Evolutionary conservation across 2,797 vertebrate genomes (phyloP), one percentile per base, ranked within the genome.

Genomic region (Pseudochirops corinnae): DNA sequence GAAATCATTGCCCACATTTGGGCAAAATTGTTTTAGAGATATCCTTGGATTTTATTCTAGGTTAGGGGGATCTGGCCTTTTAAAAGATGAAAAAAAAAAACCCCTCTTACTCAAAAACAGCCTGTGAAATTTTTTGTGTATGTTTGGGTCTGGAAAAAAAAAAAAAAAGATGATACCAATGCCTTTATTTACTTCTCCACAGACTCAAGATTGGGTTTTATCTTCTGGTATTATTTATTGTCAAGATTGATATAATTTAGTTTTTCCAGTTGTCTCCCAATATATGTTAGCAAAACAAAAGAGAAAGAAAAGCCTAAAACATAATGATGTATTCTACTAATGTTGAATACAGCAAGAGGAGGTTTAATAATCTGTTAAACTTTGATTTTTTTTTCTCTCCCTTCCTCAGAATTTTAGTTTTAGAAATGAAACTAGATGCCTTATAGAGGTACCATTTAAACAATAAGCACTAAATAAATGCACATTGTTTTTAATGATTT

Each of bases 221-320:
- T 46, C n/a, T 82, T 82, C 7, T 82, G 18, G 21, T 82, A 46
- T 82, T 39, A 39, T 74, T 39, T 21, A 10, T 46, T 82, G 18
- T 82, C 1, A 24, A 82, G 67, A 82, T 24, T 46, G 67, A 82
- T 46, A 31, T 24, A 82, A 82, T 82, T 82, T 39, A 10, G 18
- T 46, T 82, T 16, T 82, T 46, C n/a, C n/a, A 82, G 18, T 24
- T 46, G 18, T 46, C 18, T 39, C 13, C 67, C 67, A 74, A 52
- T 58, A 50, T 21, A 92, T 82, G 94, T 96, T 94, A 46, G 52
- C 93, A 91, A 94, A 94, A 91, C 16, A 53, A 28, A 95, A 58
- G 13, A 93, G 74, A 9, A 87, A 90, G 55, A 93, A 93, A 94
- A 31, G 0, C 46, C 60, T 94, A 57, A 94, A 90, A 96, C 74